A percentile compares a stretch with the other conserved stretches of the same genome.
These are phyloP conservation scores for Montipora cactus DNA, from an alignment of 64 coral and sea anemone species.

Conservation along the genomic window DNA sequence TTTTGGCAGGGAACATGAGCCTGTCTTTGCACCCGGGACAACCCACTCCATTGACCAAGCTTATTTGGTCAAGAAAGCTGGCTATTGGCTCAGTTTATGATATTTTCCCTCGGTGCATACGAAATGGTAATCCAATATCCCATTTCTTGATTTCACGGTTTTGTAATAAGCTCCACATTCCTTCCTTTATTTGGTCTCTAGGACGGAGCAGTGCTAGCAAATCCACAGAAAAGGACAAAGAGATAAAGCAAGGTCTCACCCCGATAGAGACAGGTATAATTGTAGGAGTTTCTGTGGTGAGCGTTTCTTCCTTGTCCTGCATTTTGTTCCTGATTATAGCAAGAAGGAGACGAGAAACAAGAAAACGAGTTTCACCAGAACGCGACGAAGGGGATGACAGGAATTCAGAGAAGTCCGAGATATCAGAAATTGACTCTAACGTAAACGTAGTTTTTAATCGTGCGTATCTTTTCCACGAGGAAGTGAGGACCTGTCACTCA, in stretches of 20 bases:
- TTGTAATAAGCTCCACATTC: neutral
- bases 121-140: too few species aligned
- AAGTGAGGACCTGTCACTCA: neutral
- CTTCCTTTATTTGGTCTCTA: neutral
- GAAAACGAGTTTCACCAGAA: conserved; percentile 1
- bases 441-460: neutral
- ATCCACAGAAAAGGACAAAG: neutral
- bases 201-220: neutral
- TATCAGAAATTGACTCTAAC: conserved; percentile 25
- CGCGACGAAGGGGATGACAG: neutral
- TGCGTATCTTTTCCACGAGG: neutral
- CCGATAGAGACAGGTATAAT: conserved; percentile 11
- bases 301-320: neutral
- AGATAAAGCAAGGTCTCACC: conserved; percentile 6
- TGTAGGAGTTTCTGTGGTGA: neutral
- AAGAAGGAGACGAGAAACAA: neutral
- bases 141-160: too few species aligned
- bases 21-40: too few species aligned
- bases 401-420: neutral
- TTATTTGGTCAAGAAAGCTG: too few species aligned
- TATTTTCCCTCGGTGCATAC: too few species aligned
- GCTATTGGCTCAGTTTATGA: too few species aligned
- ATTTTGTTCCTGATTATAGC: neutral
- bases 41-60: too few species aligned
- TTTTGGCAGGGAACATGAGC: too few species aligned